phyloP scores from a whole-genome alignment of 2,888 invertebrate genomes.

The Ptycholaimellus sp. region DNA sequence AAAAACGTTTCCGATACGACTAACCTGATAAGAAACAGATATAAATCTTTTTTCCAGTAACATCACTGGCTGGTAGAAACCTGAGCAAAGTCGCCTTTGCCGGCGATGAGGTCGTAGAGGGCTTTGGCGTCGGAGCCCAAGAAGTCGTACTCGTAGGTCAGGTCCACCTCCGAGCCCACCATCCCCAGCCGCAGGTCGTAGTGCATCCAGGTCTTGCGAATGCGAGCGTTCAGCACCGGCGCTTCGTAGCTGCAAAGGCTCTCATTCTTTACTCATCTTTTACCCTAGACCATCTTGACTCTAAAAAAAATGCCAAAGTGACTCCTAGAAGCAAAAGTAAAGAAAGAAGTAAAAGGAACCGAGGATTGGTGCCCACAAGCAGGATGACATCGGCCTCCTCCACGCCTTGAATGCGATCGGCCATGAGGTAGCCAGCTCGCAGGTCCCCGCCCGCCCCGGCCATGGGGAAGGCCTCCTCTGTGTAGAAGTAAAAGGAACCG shows the following conservation, averaged over 20 bases:
- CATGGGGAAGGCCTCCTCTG: slow-evolving; percentile 62
- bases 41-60: too few relatives aligned
- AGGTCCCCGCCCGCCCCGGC: slow-evolving; percentile 14
- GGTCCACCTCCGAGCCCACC: slow-evolving; percentile 67
- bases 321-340: too few relatives aligned
- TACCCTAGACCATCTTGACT: too few relatives aligned
- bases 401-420: slow-evolving; percentile 60
- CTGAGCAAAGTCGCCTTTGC: slow-evolving; percentile 35
- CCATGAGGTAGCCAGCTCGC: slow-evolving; percentile 74
- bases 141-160: slow-evolving; percentile 71
- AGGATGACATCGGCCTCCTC: slow-evolving; percentile 80
- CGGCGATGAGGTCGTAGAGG: slow-evolving; percentile 48
- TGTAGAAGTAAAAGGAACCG: slow-evolving; percentile 63
- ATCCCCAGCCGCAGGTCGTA: slow-evolving; percentile 61
- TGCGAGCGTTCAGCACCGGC: slow-evolving; percentile 73
- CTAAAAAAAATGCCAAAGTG: too few relatives aligned
- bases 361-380: slow-evolving; percentile 79
- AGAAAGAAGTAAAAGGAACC: too few relatives aligned
- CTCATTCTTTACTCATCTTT: too few relatives aligned
- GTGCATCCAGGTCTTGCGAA: slow-evolving; percentile 75
- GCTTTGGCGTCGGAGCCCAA: slow-evolving; percentile 53
- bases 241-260: too few relatives aligned
- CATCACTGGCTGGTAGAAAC: too few relatives aligned
- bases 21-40: too few relatives aligned
- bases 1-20: too few relatives aligned